Conservation (phyloP, 2,888 invertebrate genomes). For the Teleiodes luculella region DNA sequence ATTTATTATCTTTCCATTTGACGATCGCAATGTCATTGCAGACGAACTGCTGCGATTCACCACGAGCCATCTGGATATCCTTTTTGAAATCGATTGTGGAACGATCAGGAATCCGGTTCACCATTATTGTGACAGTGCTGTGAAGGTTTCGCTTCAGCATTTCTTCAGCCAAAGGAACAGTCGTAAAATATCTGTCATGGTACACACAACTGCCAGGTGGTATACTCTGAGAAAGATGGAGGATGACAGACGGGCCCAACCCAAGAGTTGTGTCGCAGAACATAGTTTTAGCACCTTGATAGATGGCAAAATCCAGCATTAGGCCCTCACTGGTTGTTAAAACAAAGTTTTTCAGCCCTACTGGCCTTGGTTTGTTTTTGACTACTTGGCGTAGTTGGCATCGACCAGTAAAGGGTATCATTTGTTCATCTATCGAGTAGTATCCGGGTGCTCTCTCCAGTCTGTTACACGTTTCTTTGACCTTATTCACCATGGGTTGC, state of each 20-base stretch:
- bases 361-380: constrained; percentile 21
- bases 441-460: background rate
- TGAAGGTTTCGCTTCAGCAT: constrained; percentile 19
- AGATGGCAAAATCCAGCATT: constrained; percentile 28
- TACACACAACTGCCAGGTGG: constrained; percentile 31
- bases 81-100: constrained; percentile 18
- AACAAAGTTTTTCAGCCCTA: constrained; percentile 26
- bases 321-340: constrained; percentile 23
- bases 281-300: constrained; percentile 13
- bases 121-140: constrained; percentile 21
- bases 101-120: constrained; percentile 21
- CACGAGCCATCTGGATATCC: constrained; percentile 19
- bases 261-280: constrained; percentile 21
- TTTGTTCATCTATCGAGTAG: no score
- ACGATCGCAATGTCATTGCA: constrained; percentile 13
- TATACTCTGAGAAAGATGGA: constrained; percentile 23
- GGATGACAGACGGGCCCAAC: constrained; percentile 27
- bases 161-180: constrained; percentile 27
- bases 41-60: constrained; percentile 20
- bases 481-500: background rate
- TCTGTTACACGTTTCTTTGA: background rate
- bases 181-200: constrained; percentile 28
- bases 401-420: constrained; percentile 16
- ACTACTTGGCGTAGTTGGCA: background rate
- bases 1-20: constrained; percentile 24